These are phyloP conservation scores for Emydura subglobosa DNA, from an alignment of 2,113 vertebrate genomes.

Conservation along the genomic window DNA sequence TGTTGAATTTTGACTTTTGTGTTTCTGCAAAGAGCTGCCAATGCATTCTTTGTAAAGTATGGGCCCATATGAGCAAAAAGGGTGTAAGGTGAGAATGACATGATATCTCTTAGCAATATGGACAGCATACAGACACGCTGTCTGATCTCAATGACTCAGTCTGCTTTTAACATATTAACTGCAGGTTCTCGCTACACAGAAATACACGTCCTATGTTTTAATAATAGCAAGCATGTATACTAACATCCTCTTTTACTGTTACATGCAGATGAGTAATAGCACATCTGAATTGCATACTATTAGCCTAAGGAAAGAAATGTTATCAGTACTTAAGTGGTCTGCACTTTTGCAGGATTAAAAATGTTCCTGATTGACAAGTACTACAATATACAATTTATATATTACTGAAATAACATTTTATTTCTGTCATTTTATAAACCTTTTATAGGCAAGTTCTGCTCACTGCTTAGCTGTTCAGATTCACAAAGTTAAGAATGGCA, in stretches of 20 bases:
- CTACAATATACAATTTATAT: background rate
- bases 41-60: constrained; percentile 15
- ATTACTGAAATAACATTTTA: background rate
- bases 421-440: background rate
- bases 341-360: background rate
- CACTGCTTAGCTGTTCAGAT: background rate
- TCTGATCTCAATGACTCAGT: background rate
- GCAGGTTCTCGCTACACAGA: background rate
- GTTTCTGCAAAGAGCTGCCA: background rate
- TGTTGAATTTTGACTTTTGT: constrained; percentile 17
- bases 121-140: background rate
- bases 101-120: background rate
- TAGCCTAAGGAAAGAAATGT: background rate
- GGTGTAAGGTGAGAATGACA: background rate
- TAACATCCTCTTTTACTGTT: background rate
- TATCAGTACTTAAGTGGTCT: background rate
- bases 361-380: background rate
- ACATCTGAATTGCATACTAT: background rate
- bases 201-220: constrained; percentile 1
- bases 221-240: background rate
- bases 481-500: background rate
- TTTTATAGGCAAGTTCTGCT: background rate
- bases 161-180: background rate
- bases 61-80: background rate
- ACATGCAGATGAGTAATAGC: background rate